A percentile compares a stretch with the other conserved stretches of the same genome.
phyloP scores from a whole-genome alignment of 2,888 invertebrate species.

The Agonopterix alstromeriana region DNA sequence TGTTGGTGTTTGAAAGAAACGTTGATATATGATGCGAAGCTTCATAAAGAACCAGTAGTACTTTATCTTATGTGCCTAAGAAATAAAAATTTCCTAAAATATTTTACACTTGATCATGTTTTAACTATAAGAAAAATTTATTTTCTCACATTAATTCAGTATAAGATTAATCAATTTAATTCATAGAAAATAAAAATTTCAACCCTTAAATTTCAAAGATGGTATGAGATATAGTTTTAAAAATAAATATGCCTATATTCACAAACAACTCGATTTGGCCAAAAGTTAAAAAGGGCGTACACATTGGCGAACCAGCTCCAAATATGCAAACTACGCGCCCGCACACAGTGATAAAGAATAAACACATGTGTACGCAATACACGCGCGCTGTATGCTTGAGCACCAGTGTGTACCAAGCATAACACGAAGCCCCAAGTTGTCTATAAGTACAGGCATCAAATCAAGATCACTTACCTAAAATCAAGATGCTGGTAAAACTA shows the following conservation, averaged over 20 bases:
- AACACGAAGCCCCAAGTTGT: slow-evolving; percentile 20
- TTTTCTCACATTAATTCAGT: slow-evolving; percentile 37
- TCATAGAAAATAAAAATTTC: slow-evolving; percentile 29
- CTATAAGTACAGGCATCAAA: slow-evolving; percentile 35
- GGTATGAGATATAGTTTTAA: slow-evolving; percentile 27
- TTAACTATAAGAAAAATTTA: slow-evolving; percentile 44
- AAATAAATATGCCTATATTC: slow-evolving; percentile 34
- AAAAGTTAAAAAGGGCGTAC: slow-evolving; percentile 2
- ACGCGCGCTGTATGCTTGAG: too few species aligned
- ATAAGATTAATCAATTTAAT: slow-evolving; percentile 26
- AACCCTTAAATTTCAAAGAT: slow-evolving; percentile 35
- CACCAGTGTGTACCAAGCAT: too few species aligned
- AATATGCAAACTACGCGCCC: too few species aligned
- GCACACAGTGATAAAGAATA: too few species aligned
- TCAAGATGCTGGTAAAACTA: slow-evolving; percentile 47
- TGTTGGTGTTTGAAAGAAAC: slow-evolving; percentile 28
- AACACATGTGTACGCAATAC: too few species aligned
- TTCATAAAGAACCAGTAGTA: slow-evolving; percentile 59
- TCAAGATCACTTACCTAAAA: slow-evolving; percentile 41
- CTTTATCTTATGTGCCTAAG: slow-evolving; percentile 70
- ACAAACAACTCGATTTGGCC: slow-evolving; percentile 26
- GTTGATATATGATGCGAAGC: slow-evolving; percentile 47
- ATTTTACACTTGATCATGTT: slow-evolving; percentile 67
- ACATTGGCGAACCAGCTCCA: not conserved
- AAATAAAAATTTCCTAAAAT: slow-evolving; percentile 67